Conservation (phyloP, 2,113 vertebrate species). For the Spheniscus mendiculus region DNA sequence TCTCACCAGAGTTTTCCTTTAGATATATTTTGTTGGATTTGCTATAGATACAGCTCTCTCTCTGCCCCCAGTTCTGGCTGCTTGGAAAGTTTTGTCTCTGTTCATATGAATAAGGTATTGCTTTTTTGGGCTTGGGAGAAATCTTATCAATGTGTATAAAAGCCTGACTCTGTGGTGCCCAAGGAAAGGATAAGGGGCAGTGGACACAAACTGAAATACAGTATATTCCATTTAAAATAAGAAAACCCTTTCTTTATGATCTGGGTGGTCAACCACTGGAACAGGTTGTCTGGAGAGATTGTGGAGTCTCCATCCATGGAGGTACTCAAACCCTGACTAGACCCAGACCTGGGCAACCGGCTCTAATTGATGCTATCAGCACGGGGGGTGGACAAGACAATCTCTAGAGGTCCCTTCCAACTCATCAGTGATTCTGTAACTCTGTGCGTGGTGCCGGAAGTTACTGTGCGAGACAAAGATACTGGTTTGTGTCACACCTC, state of each 20-base stretch:
- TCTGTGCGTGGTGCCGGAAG: background rate
- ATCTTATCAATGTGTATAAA: background rate
- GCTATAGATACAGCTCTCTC: background rate
- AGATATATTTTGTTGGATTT: slow-evolving; percentile 59
- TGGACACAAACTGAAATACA: background rate
- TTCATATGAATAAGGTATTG: background rate
- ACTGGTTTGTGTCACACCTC: background rate
- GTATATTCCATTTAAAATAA: background rate
- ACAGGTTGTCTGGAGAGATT: background rate
- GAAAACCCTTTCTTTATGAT: background rate
- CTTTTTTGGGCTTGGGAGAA: background rate
- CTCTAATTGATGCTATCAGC: background rate
- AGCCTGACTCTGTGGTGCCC: background rate
- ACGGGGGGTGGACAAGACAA: fast-evolving
- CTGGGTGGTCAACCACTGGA: background rate
- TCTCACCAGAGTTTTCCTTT: background rate
- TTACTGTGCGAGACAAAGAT: background rate
- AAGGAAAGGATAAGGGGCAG: background rate
- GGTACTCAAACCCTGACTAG: background rate
- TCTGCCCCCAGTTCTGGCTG: background rate
- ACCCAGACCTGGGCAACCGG: background rate
- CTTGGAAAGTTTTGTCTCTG: background rate
- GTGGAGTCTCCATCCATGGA: background rate
- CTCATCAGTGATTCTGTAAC: background rate
- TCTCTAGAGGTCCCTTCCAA: background rate